phyloP scores from a whole-genome alignment of 2,797 vertebrate species.

The Acipenser ruthenus region DNA sequence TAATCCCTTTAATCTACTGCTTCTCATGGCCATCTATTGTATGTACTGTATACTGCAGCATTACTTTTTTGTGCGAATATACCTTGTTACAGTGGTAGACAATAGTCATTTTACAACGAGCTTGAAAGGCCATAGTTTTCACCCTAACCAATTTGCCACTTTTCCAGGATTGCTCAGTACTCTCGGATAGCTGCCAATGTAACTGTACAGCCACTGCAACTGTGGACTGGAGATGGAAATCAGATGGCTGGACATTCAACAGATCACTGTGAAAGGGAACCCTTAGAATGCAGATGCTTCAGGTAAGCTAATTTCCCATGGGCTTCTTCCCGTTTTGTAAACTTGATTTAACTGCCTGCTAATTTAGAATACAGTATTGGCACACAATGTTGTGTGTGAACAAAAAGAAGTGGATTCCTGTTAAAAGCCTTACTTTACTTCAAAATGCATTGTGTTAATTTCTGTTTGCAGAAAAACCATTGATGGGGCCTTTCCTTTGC shows the following conservation, averaged over 20 bases:
- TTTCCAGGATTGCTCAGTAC: slow-evolving; percentile 36
- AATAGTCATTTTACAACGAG: slow-evolving; percentile 23
- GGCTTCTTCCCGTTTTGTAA: slow-evolving; percentile 18
- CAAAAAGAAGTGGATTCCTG: slow-evolving; percentile 16
- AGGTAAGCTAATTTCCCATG: slow-evolving; percentile 48
- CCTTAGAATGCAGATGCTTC: slow-evolving; percentile 21
- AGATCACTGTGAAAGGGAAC: slow-evolving; percentile 20
- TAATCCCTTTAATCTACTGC: neutral
- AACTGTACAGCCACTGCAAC: slow-evolving; percentile 14
- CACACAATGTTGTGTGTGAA: slow-evolving; percentile 10
- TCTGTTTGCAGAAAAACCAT: slow-evolving; percentile 67
- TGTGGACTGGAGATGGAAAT: slow-evolving; percentile 24
- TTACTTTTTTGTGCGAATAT: slow-evolving; percentile 18
- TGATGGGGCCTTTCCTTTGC: slow-evolving; percentile 59
- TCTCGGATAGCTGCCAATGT: slow-evolving; percentile 27
- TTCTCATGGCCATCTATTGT: slow-evolving; percentile 31
- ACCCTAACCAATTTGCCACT: slow-evolving; percentile 34
- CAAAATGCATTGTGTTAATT: slow-evolving; percentile 61
- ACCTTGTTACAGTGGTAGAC: slow-evolving; percentile 19
- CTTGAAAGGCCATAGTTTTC: slow-evolving; percentile 25
- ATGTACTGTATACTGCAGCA: neutral
- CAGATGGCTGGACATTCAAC: slow-evolving; percentile 23
- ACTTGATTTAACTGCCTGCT: slow-evolving; percentile 25
- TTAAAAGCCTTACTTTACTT: slow-evolving; percentile 40
- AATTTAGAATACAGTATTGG: slow-evolving; percentile 8